Evolutionary conservation across 2,113 vertebrate genomes (phyloP).

Genomic region (Turnix velox): DNA sequence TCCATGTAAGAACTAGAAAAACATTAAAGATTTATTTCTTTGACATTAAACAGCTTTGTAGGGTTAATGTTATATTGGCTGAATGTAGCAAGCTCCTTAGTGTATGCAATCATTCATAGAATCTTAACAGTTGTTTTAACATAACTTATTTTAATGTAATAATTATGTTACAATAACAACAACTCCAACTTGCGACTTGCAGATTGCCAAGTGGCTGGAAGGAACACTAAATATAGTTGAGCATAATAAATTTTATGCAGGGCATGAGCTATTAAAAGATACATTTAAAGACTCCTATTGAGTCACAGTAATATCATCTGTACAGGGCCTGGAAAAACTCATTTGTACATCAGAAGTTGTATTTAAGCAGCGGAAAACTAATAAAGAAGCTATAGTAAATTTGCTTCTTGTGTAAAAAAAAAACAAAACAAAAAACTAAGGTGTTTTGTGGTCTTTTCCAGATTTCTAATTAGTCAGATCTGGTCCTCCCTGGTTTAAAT

Average conservation of each 20-base stretch:
- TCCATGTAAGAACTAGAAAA: neutral
- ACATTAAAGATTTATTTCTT: neutral
- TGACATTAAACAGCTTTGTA: neutral
- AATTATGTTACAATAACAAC: neutral
- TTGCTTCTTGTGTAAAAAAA: neutral
- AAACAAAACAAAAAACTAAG: no score
- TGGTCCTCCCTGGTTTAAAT: neutral
- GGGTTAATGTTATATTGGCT: neutral
- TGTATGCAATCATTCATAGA: neutral
- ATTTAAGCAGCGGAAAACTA: neutral
- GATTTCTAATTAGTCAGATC: slow-evolving; percentile 11
- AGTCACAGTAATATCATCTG: neutral
- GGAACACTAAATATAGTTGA: slow-evolving; percentile 19
- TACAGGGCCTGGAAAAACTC: neutral
- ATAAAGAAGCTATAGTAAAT: neutral
- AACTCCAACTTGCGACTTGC: neutral
- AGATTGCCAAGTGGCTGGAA: neutral
- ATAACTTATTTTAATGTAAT: neutral
- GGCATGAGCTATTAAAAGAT: slow-evolving; percentile 24
- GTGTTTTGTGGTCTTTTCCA: neutral
- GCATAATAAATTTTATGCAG: neutral
- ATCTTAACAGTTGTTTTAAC: neutral
- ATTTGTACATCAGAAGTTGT: neutral
- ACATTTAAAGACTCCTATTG: neutral
- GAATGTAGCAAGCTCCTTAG: neutral